A percentile compares a stretch with the other conserved stretches of the same genome.
Conservation (phyloP, 2,797 vertebrate genomes). For the Sebastes alutus region DNA sequence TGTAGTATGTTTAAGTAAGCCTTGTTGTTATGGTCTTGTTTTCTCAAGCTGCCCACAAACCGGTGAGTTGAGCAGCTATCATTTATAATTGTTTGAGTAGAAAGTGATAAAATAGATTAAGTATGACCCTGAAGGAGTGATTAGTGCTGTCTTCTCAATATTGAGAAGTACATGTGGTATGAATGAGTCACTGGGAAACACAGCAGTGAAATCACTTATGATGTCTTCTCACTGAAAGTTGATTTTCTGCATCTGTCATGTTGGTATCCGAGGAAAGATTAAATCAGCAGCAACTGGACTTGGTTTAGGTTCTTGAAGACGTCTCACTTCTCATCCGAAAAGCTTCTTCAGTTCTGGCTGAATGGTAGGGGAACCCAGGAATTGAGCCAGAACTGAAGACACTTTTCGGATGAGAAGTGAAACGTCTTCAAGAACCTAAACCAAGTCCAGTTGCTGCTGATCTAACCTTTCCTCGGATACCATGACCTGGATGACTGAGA, state of each 20-base stretch:
- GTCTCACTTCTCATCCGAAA: too few species aligned
- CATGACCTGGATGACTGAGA: too few species aligned
- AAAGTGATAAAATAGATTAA: background rate
- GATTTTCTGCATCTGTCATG: background rate
- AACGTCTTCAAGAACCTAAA: too few species aligned
- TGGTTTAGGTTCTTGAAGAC: too few species aligned
- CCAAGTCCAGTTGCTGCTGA: too few species aligned
- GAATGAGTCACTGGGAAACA: conserved; percentile 11
- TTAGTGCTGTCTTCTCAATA: background rate
- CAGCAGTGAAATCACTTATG: background rate
- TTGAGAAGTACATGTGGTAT: background rate
- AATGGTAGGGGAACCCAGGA: too few species aligned
- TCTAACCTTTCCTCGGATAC: too few species aligned
- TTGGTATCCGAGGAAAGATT: too few species aligned
- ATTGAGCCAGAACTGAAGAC: too few species aligned
- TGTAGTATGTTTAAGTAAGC: background rate
- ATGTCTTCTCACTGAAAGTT: background rate
- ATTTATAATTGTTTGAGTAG: background rate
- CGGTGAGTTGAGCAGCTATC: background rate
- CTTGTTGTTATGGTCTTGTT: background rate
- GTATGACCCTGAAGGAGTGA: background rate
- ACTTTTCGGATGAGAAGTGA: too few species aligned
- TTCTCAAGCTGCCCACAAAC: background rate
- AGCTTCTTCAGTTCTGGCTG: too few species aligned
- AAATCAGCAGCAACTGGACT: too few species aligned